Percentiles rank a stretch among this genome's conserved stretches.
Evolutionary conservation across 2,113 vertebrate species (phyloP).

Genomic region (Gobius niger): DNA sequence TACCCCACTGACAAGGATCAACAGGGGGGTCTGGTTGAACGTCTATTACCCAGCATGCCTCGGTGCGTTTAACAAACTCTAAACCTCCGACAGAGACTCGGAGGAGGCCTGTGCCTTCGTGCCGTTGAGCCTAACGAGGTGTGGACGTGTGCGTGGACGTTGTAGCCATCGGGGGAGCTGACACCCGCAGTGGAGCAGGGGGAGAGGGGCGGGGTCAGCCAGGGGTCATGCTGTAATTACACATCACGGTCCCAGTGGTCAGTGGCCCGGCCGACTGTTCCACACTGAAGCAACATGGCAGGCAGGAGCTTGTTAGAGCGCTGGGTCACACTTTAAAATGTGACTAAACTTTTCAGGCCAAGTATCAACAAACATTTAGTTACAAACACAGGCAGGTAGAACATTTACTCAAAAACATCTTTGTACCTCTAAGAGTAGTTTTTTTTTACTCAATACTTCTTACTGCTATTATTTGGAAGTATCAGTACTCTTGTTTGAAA

Average conservation of each 20-base stretch:
- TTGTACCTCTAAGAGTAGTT: too few relatives aligned
- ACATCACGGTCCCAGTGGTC: constrained; percentile 68
- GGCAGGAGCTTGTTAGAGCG: constrained; percentile 13
- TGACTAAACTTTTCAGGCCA: too few relatives aligned
- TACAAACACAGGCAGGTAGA: background rate
- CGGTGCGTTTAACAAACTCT: constrained; percentile 41
- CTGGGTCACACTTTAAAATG: background rate
- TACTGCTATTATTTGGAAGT: too few relatives aligned
- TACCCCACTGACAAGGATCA: constrained; percentile 54
- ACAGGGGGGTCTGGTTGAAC: constrained; percentile 37
- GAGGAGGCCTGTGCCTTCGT: constrained; percentile 37
- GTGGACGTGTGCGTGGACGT: constrained; percentile 39
- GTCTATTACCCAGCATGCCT: constrained; percentile 54
- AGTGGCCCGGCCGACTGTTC: constrained; percentile 41
- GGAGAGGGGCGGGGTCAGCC: constrained; percentile 38
- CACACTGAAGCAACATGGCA: constrained; percentile 34
- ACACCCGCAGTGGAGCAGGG: constrained; percentile 34
- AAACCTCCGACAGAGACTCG: constrained; percentile 40
- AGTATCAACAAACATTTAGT: background rate
- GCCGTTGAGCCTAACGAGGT: constrained; percentile 64
- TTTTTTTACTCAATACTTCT: too few relatives aligned
- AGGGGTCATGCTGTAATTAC: constrained; percentile 72
- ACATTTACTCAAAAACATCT: background rate
- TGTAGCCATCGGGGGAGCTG: constrained; percentile 41
- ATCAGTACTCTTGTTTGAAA: too few relatives aligned